Evolutionary conservation across 2,113 vertebrate species (phyloP), one percentile per base, ranked within the genome.

Genomic region (Prietella phreatophila): DNA sequence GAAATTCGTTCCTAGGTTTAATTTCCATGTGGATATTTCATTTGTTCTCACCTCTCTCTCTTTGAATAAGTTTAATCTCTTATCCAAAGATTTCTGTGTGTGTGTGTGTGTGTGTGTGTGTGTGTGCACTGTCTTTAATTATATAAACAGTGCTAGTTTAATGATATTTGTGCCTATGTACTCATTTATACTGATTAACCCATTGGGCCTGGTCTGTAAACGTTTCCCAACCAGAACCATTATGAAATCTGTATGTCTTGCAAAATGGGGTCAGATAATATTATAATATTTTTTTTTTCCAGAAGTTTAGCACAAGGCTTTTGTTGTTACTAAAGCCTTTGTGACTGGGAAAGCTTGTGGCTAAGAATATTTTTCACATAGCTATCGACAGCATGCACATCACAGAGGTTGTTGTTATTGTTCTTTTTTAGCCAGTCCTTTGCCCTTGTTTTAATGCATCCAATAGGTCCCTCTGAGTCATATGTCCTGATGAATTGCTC

Each of bases 271-370:
- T 39, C 33, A 39, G 69, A 73, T 73, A 20, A 73, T 39, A 39
- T 50, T n/a, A 27, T 5, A 73, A 39, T 73, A 42, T 36, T 39
- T n/a, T n/a, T 27, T 27, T 27, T 42, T 42, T 22, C 71, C 39
- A 55, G 75, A 65, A 65, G 63, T n/a, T 73, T 86, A 90, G 94
- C 94, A 94, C 94, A 94, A 93, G 93, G 92, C 93, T 92, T 93
- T 93, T 94, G 15, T 94, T 94, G 93, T 94, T 92, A 82, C 88
- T 91, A 90, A 93, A 92, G 92, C 90, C 90, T 93, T 94, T 93
- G 92, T 65, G 87, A 53, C 50, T 53, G 63, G 91, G 90, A 89
- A 93, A 90, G 89, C 88, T 88, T 92, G 91, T n/a, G 92, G 94
- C 93, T 79, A 85, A 86, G 84, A 85, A 90, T 89, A 55, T 91